These are phyloP conservation scores for Epinotia nisella DNA, from an alignment of 2,888 invertebrate genomes.

Conservation along the genomic window DNA sequence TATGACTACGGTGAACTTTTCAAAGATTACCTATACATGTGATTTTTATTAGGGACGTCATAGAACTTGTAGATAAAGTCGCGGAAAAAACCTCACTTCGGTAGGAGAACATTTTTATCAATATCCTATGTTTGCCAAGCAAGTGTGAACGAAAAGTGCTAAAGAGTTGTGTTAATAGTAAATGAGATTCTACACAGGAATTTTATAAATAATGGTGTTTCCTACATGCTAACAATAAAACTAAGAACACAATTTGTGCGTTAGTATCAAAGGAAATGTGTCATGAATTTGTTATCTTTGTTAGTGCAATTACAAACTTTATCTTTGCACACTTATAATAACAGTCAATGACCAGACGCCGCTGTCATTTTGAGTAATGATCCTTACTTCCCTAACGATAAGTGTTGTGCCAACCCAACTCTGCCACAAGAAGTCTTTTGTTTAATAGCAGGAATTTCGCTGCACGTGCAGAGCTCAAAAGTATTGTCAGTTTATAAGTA, in stretches of 20 bases:
- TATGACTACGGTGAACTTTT: no score
- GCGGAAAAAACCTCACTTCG: not conserved
- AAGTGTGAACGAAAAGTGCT: constrained; percentile 30
- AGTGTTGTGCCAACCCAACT: constrained; percentile 9
- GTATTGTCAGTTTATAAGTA: constrained; percentile 5
- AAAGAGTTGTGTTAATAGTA: constrained; percentile 27
- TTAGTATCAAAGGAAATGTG: constrained; percentile 34
- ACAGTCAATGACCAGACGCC: constrained; percentile 35
- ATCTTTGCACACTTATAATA: constrained; percentile 29
- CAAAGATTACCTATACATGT: no score
- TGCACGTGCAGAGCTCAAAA: constrained; percentile 30
- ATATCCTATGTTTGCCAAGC: constrained; percentile 20
- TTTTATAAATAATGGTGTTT: not conserved
- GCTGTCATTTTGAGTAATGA: constrained; percentile 31
- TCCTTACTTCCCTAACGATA: constrained; percentile 30
- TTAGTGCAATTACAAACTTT: constrained; percentile 26
- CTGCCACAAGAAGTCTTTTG: constrained; percentile 24
- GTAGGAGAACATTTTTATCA: constrained; percentile 13
- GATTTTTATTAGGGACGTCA: no score
- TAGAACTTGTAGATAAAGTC: no score
- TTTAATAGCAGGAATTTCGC: constrained; percentile 14
- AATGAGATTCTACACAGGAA: not conserved
- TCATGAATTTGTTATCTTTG: constrained; percentile 34
- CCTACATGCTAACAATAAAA: not conserved
- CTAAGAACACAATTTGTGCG: not conserved